Percentiles rank a stretch among this genome's conserved stretches.
Evolutionary conservation across 2,113 vertebrate species (phyloP).

Genomic region (human (Homo sapiens)): DNA sequence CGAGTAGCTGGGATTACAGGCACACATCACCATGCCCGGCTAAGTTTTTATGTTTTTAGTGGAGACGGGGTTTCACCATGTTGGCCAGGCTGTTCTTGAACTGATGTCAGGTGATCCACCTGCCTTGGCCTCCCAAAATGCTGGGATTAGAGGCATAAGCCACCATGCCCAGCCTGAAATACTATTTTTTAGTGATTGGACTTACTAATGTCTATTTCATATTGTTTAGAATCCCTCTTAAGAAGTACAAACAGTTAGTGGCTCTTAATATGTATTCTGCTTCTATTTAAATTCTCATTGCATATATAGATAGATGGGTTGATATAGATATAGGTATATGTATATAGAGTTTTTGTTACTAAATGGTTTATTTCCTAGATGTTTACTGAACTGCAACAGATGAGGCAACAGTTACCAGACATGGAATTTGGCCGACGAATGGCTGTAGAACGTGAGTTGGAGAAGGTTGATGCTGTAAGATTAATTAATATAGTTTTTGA

Average conservation of each 20-base stretch:
- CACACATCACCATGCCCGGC: too few relatives aligned
- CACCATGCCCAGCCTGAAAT: background rate
- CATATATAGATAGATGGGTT: background rate
- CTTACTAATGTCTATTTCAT: background rate
- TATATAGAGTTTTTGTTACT: slow-evolving; percentile 28
- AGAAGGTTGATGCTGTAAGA: slow-evolving; percentile 96
- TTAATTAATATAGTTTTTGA: slow-evolving; percentile 97
- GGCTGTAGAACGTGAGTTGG: slow-evolving; percentile 96
- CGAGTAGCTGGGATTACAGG: too few relatives aligned
- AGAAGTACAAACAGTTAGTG: slow-evolving; percentile 1
- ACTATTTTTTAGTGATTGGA: slow-evolving; percentile 6
- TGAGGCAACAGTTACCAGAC: slow-evolving; percentile 98
- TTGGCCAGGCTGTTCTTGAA: too few relatives aligned
- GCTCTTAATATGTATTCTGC: slow-evolving; percentile 27
- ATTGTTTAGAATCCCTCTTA: slow-evolving; percentile 39
- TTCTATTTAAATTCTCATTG: slow-evolving; percentile 41
- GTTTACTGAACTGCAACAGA: slow-evolving; percentile 99
- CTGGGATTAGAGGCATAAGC: too few relatives aligned
- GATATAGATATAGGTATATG: background rate
- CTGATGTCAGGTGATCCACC: too few relatives aligned
- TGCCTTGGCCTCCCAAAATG: too few relatives aligned
- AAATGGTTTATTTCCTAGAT: slow-evolving; percentile 86
- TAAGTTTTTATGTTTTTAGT: too few relatives aligned
- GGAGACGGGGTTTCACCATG: too few relatives aligned
- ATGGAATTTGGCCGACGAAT: slow-evolving; percentile 99